Conservation (phyloP, 1,140 invertebrate genomes). For the Megalonaias nervosa region DNA sequence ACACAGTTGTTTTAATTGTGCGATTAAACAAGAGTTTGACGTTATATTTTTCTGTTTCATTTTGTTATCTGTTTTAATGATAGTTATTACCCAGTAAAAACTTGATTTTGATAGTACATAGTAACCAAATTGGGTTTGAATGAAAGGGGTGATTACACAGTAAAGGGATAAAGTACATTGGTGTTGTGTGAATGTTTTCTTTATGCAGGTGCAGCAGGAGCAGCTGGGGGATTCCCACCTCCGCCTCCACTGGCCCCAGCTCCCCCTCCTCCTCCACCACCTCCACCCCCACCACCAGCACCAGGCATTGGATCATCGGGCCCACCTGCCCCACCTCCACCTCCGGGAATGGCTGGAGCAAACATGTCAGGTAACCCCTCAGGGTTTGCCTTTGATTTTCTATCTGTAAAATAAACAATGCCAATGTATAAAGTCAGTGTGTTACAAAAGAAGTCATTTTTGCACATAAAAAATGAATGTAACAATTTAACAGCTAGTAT, state of each 20-base stretch:
- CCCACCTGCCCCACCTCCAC: conserved; percentile 57
- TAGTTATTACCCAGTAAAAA: background rate
- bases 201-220: conserved; percentile 39
- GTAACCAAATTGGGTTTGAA: background rate
- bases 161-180: no score
- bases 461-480: no score
- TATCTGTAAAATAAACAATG: no score
- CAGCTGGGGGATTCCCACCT: conserved; percentile 41
- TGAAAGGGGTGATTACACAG: background rate
- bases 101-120: background rate
- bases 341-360: conserved; percentile 45
- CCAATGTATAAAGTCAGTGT: no score
- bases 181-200: background rate
- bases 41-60: background rate
- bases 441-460: no score
- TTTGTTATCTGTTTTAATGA: background rate
- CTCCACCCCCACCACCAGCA: conserved; percentile 55
- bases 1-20: no score
- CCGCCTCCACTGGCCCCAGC: conserved; percentile 55
- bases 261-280: conserved; percentile 67
- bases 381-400: no score
- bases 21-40: background rate
- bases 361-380: conserved; percentile 4
- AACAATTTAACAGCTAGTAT: no score
- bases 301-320: conserved; percentile 51